A percentile compares a stretch with the other conserved stretches of the same genome.
phyloP scores from a whole-genome alignment of 2,888 invertebrate species.

The Sinopyrophorus schimmeli region DNA sequence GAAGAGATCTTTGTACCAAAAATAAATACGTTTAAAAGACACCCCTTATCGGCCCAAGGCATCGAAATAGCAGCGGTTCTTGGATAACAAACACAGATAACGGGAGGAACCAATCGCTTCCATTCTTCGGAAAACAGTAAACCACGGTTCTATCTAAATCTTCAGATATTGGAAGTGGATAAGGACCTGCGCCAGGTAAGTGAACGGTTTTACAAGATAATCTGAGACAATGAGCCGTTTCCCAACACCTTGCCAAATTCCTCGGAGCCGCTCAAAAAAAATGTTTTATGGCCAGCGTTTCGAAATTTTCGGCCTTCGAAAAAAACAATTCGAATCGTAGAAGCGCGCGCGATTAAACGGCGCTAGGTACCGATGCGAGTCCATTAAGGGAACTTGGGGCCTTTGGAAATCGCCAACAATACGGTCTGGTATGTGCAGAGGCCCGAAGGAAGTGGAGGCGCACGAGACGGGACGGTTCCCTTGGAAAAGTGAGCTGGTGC shows the following conservation, averaged over 20 bases:
- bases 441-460: slow-evolving; percentile 1
- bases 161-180: slow-evolving; percentile 27
- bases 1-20: too few species aligned
- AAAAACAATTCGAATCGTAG: too few species aligned
- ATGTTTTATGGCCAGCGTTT: too few species aligned
- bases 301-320: too few species aligned
- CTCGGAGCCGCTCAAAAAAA: too few species aligned
- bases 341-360: too few species aligned
- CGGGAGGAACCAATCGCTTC: slow-evolving; percentile 20
- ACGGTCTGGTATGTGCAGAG: slow-evolving; percentile 18
- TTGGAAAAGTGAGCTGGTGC: slow-evolving; percentile 11
- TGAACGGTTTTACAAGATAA: slow-evolving; percentile 25
- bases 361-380: too few species aligned
- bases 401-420: slow-evolving; percentile 12
- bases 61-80: slow-evolving; percentile 12
- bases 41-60: slow-evolving; percentile 15
- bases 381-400: too few species aligned
- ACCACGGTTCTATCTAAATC: slow-evolving; percentile 25
- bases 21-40: slow-evolving; percentile 16
- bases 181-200: slow-evolving; percentile 28
- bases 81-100: slow-evolving; percentile 21
- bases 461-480: not conserved
- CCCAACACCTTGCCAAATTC: slow-evolving; percentile 33
- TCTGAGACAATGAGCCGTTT: slow-evolving; percentile 32
- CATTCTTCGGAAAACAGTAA: slow-evolving; percentile 21